phyloP scores from a whole-genome alignment of 30 jellyfish, hydroid and myxozoan species.

The Pelagia noctiluca region DNA sequence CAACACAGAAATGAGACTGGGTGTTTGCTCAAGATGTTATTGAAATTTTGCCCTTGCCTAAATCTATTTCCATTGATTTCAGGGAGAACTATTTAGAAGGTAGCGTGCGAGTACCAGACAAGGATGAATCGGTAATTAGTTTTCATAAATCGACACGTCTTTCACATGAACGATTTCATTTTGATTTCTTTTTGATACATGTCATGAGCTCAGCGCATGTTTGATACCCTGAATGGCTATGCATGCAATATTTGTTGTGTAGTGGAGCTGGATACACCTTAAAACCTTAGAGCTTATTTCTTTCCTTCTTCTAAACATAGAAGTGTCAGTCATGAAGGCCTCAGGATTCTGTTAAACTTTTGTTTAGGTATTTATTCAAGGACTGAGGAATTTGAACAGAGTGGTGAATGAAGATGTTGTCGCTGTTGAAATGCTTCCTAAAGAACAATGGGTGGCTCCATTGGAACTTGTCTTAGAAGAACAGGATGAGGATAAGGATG shows the following conservation, averaged over 20 bases:
- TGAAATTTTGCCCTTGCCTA: neutral
- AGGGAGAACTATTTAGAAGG: conserved; percentile 96
- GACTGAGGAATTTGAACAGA: conserved; percentile 87
- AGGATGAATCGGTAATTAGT: conserved; percentile 80
- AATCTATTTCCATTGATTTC: neutral
- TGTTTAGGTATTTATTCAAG: conserved; percentile 90
- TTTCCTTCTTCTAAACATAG: neutral
- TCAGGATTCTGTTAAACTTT: neutral
- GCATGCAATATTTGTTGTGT: too few relatives aligned
- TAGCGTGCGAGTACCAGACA: conserved; percentile 81
- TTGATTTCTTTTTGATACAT: too few relatives aligned
- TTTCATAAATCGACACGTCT: neutral
- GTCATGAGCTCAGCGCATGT: too few relatives aligned
- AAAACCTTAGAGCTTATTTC: neutral
- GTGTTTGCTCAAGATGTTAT: too few relatives aligned
- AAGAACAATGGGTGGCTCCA: conserved; percentile 86
- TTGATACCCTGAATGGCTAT: too few relatives aligned
- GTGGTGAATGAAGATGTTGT: conserved; percentile 92
- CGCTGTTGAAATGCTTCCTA: conserved; percentile 93
- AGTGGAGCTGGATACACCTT: too few relatives aligned
- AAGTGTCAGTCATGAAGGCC: neutral
- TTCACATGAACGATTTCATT: too few relatives aligned
- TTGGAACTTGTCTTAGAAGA: conserved; percentile 87
- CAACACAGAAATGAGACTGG: too few relatives aligned
- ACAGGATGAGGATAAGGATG: conserved; percentile 81